Conservation (phyloP, 2,797 vertebrate genomes). For the Acanthopagrus latus region DNA sequence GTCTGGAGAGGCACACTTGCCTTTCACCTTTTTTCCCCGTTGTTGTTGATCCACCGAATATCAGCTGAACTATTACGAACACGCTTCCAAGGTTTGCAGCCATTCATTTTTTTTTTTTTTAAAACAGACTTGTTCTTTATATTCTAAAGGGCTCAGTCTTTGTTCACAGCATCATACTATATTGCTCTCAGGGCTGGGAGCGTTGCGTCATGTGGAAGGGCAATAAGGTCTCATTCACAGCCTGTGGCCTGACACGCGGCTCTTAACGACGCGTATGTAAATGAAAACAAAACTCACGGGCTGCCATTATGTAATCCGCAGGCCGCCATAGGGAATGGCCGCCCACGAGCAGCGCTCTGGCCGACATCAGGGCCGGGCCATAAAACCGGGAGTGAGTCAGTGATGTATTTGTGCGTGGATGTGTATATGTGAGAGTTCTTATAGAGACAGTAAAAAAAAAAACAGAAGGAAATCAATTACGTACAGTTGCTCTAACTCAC, state of each 20-base stretch:
- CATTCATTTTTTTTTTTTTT: not conserved
- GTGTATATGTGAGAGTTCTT: slow-evolving; percentile 12
- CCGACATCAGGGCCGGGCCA: slow-evolving; percentile 12
- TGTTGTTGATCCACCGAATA: slow-evolving; percentile 18
- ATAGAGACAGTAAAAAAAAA: slow-evolving; percentile 10
- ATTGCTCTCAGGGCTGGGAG: slow-evolving; percentile 50
- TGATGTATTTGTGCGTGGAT: slow-evolving; percentile 11
- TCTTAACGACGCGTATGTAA: slow-evolving; percentile 60
- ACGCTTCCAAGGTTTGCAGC: slow-evolving; percentile 8
- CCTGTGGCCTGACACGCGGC: slow-evolving; percentile 33
- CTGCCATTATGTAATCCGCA: slow-evolving; percentile 70
- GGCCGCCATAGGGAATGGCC: slow-evolving; percentile 63
- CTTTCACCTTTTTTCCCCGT: too few species aligned
- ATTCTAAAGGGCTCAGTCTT: slow-evolving; percentile 22
- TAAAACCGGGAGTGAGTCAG: slow-evolving; percentile 43
- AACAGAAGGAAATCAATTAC: slow-evolving; percentile 19
- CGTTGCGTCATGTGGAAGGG: slow-evolving; percentile 52
- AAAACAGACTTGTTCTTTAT: slow-evolving; percentile 9
- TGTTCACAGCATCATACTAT: slow-evolving; percentile 20
- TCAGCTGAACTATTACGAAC: slow-evolving; percentile 23
- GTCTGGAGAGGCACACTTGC: not conserved
- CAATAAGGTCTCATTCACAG: slow-evolving; percentile 47
- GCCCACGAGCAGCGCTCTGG: slow-evolving; percentile 65
- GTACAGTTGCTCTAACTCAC: not conserved
- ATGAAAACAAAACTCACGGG: slow-evolving; percentile 77